phyloP scores from a whole-genome alignment of 2,888 invertebrate genomes.

The Parascotia fuliginaria region DNA sequence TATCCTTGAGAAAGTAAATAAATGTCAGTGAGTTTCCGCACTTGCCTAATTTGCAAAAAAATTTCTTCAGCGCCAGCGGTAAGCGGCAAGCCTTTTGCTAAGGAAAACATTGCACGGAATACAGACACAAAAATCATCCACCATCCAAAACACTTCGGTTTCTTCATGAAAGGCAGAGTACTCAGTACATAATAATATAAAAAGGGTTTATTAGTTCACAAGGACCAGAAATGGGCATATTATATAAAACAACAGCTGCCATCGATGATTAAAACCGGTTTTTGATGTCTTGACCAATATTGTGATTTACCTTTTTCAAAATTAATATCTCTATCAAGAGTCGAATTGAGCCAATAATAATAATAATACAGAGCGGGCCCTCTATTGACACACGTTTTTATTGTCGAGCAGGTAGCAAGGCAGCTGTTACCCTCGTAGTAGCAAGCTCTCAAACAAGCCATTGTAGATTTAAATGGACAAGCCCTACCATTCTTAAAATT shows the following conservation, averaged over 20 bases:
- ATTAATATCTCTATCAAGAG: constrained; percentile 26
- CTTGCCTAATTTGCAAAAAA: constrained; percentile 38
- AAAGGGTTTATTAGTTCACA: too few relatives aligned
- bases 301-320: constrained; percentile 6
- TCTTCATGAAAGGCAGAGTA: too few relatives aligned
- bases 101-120: too few relatives aligned
- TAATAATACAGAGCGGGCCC: constrained; percentile 54
- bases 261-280: background rate
- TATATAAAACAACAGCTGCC: background rate
- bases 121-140: too few relatives aligned
- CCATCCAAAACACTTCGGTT: too few relatives aligned
- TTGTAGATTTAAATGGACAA: constrained; percentile 59
- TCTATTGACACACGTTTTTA: constrained; percentile 70
- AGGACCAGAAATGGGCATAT: too few relatives aligned
- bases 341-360: constrained; percentile 35
- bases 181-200: too few relatives aligned
- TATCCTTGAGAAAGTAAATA: constrained; percentile 38
- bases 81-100: too few relatives aligned
- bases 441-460: constrained; percentile 65
- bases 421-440: constrained; percentile 70
- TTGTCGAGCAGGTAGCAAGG: constrained; percentile 78
- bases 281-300: background rate
- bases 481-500: constrained; percentile 58
- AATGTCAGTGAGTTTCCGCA: constrained; percentile 34
- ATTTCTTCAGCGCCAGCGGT: constrained; percentile 20